Percentiles rank a stretch among this genome's conserved stretches.
phyloP scores from a whole-genome alignment of 2,888 invertebrate genomes.

The Drosophila pegasa region DNA sequence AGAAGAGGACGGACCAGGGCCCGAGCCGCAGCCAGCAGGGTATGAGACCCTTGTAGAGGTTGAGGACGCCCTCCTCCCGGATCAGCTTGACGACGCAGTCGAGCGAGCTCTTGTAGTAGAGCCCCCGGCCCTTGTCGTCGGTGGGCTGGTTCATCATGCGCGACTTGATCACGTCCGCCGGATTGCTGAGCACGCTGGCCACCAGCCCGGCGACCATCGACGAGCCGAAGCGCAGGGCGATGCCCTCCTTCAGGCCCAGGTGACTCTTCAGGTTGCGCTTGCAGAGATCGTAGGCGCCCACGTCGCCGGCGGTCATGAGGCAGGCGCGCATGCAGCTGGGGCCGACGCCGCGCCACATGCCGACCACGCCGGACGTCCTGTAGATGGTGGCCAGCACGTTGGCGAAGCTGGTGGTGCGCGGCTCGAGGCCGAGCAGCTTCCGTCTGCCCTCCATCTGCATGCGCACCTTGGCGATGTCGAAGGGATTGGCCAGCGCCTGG shows the following conservation, averaged over 20 bases:
- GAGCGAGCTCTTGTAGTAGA: slow-evolving; percentile 91
- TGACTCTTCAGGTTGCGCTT: slow-evolving; percentile 48
- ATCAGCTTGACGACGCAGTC: slow-evolving; percentile 93
- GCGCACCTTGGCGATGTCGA: slow-evolving; percentile 58
- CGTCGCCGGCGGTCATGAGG: slow-evolving; percentile 60
- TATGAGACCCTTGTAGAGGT: slow-evolving; percentile 95
- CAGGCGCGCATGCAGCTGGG: slow-evolving; percentile 61
- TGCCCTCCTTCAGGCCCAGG: slow-evolving; percentile 37
- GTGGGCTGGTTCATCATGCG: slow-evolving; percentile 59
- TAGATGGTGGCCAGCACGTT: slow-evolving; percentile 24
- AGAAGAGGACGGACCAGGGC: slow-evolving; percentile 96
- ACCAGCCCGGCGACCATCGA: slow-evolving; percentile 55
- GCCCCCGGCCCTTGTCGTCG: slow-evolving; percentile 86
- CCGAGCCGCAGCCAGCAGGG: slow-evolving; percentile 96
- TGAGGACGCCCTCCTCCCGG: slow-evolving; percentile 91
- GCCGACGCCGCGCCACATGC: slow-evolving; percentile 47
- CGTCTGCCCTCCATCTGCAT: slow-evolving; percentile 59
- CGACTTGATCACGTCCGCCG: slow-evolving; percentile 62
- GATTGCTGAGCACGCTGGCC: slow-evolving; percentile 57
- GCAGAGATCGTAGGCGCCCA: slow-evolving; percentile 58
- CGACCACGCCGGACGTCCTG: slow-evolving; percentile 14
- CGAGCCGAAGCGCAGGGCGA: slow-evolving; percentile 35
- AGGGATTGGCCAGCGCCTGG: slow-evolving; percentile 57
- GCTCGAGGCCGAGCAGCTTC: slow-evolving; percentile 24
- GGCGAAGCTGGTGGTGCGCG: slow-evolving; percentile 28